These are phyloP conservation scores for Passer domesticus DNA, from an alignment of 2,113 vertebrate species.

Conservation along the genomic window DNA sequence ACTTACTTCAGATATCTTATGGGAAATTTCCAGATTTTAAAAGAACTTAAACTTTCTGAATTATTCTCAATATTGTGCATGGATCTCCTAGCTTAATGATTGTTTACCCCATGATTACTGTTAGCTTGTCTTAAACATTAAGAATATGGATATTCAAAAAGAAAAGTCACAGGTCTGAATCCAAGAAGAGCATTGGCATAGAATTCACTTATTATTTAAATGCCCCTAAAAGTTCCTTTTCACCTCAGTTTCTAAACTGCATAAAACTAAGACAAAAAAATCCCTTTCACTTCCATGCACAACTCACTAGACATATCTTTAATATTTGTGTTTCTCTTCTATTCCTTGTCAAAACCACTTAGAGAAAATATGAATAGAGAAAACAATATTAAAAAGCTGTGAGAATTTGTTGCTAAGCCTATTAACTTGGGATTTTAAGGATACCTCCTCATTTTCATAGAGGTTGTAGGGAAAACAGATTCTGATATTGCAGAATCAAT, in stretches of 20 bases:
- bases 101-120: neutral
- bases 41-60: neutral
- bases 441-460: neutral
- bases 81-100: neutral
- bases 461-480: neutral
- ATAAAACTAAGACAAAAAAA: neutral
- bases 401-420: neutral
- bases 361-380: neutral
- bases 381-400: neutral
- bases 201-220: neutral
- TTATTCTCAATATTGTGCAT: neutral
- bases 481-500: neutral
- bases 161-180: neutral
- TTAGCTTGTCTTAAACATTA: neutral
- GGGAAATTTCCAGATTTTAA: neutral
- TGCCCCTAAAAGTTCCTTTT: neutral
- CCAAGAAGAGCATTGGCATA: neutral
- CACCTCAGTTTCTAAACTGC: neutral
- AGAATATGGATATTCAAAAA: neutral
- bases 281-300: rapidly evolving
- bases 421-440: neutral
- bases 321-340: neutral
- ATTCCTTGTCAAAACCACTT: neutral
- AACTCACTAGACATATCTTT: neutral
- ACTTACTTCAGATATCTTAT: neutral